Base-by-base conservation (phyloP, 1,140 invertebrate species). In the Muscidifurax raptorellus region DNA sequence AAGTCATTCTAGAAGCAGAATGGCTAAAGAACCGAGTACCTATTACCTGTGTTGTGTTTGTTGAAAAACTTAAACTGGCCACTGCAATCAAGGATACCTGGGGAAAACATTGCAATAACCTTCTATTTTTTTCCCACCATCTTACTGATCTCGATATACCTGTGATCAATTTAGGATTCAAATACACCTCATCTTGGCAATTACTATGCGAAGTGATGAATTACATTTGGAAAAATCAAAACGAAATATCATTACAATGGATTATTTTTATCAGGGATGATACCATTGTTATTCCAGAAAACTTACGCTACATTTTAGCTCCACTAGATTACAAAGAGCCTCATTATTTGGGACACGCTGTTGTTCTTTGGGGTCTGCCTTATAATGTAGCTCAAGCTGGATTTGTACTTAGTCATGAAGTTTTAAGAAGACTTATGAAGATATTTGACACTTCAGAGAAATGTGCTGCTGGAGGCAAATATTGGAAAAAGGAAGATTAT, bases 401-500 rank as follows among this genome's bases (percentile, higher is more conserved):
- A 36, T 94, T 93, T 87, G 94, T 94, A 67, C 89, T 94, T 69
- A 94, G 94, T 77, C 88, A 83, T 85, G 91, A 88, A 78, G 88
- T 91, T 44, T 83, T 94, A 52, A 25, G 72, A 6, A 90, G 90
- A 78, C 80, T 94, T 27, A 80, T 90, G 2, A 59, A 86, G 6
- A 90, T 89, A 83, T 94, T 94, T 87, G 88, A 92, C 85, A 90
- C 85, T 64, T 86, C 90, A 1, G 87, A 93, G 47, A 90, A 90
- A 47, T 94, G 94, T 87, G 82, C 86, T 25, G 75, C 85, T 0
- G 90, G 93, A 71, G 94, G 94, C 79, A 93, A 92, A 80, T 94
- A 92, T 87, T 94, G 94, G 93, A 94, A 94, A 82, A 94, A 94
- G 84, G 94, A 94, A 89, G 94, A 94, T 90, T 94, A 92, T 89